Conservation (phyloP, 2,797 vertebrate genomes). For the Silurus aristotelis region DNA sequence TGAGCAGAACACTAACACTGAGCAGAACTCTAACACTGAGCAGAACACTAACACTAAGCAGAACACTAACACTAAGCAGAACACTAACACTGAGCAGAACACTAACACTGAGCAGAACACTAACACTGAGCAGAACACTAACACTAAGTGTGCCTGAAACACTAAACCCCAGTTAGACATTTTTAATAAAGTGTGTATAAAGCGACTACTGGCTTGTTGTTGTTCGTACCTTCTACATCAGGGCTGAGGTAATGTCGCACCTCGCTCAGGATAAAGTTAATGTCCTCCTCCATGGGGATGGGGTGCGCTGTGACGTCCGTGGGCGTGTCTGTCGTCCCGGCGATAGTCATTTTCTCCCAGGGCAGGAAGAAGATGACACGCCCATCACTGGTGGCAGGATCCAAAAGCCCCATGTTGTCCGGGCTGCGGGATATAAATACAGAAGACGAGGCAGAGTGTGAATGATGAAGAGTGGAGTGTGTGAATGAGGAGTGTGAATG, state of each 20-base stretch:
- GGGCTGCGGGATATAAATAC: slow-evolving; percentile 73
- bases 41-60: no score
- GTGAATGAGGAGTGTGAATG: no score
- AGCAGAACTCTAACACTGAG: no score
- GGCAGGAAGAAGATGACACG: slow-evolving; percentile 98
- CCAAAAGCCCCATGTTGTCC: slow-evolving; percentile 96
- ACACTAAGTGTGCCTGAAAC: no score
- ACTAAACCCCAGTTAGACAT: no score
- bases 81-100: no score
- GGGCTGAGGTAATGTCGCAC: slow-evolving; percentile 92
- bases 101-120: no score
- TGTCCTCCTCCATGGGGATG: slow-evolving; percentile 90
- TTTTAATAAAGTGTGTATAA: no score
- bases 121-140: no score
- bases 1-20: no score
- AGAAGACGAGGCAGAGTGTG: background rate
- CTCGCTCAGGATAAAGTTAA: slow-evolving; percentile 96
- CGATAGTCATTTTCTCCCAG: slow-evolving; percentile 98
- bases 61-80: no score
- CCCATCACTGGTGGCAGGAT: slow-evolving; percentile 94
- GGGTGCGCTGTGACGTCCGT: slow-evolving; percentile 88
- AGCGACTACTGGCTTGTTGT: background rate
- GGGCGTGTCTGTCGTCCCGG: slow-evolving; percentile 92
- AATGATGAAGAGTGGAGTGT: no score
- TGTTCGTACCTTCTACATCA: slow-evolving; percentile 87